A percentile compares a stretch with the other conserved stretches of the same genome.
These are phyloP conservation scores for Umimayanthus chanpuru DNA, from an alignment of 92 coral and sea anemone species.

Conservation along the genomic window DNA sequence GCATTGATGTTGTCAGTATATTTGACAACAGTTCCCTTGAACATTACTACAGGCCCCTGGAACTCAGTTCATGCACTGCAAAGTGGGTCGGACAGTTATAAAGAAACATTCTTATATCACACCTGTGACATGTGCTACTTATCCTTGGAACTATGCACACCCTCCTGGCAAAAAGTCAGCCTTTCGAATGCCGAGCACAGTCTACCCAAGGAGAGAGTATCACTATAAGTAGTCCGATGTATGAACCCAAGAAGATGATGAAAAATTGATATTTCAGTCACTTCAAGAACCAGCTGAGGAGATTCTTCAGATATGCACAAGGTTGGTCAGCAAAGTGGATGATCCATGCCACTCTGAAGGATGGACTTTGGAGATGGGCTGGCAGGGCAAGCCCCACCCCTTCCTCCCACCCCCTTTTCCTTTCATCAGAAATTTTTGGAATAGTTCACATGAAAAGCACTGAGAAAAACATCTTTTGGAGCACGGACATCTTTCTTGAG, in stretches of 20 bases:
- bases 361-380: too few relatives aligned
- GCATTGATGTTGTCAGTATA: neutral
- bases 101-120: slow-evolving; percentile 77
- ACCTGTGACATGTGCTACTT: slow-evolving; percentile 82
- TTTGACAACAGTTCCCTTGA: neutral
- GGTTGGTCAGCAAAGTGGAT: neutral
- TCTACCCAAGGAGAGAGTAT: slow-evolving; percentile 66
- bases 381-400: too few relatives aligned
- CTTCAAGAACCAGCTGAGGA: neutral
- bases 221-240: slow-evolving; percentile 25
- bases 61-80: slow-evolving; percentile 78
- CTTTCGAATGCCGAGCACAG: slow-evolving; percentile 80
- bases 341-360: neutral
- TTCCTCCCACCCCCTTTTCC: too few relatives aligned
- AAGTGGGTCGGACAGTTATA: slow-evolving; percentile 78
- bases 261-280: too few relatives aligned
- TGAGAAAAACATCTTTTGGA: too few relatives aligned
- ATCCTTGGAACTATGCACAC: slow-evolving; percentile 86
- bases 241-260: neutral
- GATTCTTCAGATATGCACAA: neutral
- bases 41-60: slow-evolving; percentile 57
- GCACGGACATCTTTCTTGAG: too few relatives aligned
- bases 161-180: slow-evolving; percentile 79
- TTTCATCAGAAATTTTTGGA: too few relatives aligned
- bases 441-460: too few relatives aligned